Evolutionary conservation across 2,797 vertebrate species (phyloP).

Genomic region (Cossypha niveicapilla): DNA sequence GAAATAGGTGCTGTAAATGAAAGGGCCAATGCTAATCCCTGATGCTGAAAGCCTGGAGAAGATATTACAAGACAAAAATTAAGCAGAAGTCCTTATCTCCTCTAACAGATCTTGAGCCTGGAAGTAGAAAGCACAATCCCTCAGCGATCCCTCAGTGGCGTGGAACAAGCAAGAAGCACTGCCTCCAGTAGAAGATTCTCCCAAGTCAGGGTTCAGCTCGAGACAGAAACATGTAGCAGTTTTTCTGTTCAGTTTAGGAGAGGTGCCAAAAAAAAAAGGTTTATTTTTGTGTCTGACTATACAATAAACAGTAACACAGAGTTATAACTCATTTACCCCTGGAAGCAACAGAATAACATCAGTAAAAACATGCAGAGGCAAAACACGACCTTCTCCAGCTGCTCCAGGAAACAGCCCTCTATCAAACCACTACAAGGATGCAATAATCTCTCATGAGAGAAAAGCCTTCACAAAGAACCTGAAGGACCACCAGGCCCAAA

Average conservation of each 20-base stretch:
- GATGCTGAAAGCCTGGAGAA: neutral
- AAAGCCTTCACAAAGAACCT: neutral
- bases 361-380: neutral
- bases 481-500: neutral
- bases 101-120: neutral
- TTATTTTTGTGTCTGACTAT: neutral
- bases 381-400: accelerated
- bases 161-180: neutral
- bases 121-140: neutral
- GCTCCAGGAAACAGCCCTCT: neutral
- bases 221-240: neutral
- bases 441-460: accelerated
- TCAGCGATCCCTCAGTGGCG: neutral
- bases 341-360: neutral
- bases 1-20: neutral
- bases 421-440: neutral
- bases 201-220: neutral
- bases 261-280: neutral
- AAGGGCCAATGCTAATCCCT: neutral
- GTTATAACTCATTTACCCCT: neutral
- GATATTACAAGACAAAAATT: neutral
- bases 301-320: neutral
- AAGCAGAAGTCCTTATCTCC: neutral
- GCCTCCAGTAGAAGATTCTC: neutral
- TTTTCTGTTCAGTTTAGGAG: neutral